Conservation (phyloP, 2,888 invertebrate genomes). For the Synanthedon tipuliformis region DNA sequence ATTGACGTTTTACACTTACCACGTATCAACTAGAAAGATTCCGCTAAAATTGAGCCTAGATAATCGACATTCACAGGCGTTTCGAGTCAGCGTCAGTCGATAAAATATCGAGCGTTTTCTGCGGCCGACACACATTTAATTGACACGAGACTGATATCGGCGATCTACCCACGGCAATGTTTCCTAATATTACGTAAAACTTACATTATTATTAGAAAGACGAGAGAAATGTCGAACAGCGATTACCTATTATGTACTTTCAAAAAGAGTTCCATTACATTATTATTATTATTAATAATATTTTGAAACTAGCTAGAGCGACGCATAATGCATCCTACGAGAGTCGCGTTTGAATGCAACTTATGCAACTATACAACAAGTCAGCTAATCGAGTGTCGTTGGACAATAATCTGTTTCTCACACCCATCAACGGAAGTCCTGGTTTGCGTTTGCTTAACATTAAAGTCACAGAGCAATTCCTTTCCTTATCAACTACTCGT, state of each 20-base stretch:
- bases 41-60: conserved; percentile 64
- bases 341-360: conserved; percentile 34
- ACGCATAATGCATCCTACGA: conserved; percentile 53
- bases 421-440: conserved; percentile 2
- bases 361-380: conserved; percentile 17
- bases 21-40: conserved; percentile 27
- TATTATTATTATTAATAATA: too few species aligned
- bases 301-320: too few species aligned
- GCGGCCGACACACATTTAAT: conserved; percentile 27
- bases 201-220: conserved; percentile 35
- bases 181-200: not conserved
- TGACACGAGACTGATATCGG: conserved; percentile 61
- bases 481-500: conserved; percentile 46
- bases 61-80: conserved; percentile 52
- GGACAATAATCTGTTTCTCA: conserved; percentile 19
- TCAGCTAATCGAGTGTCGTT: conserved; percentile 30
- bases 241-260: conserved; percentile 39
- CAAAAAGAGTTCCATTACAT: conserved; percentile 22
- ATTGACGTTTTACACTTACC: not conserved
- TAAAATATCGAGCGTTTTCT: too few species aligned
- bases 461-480: conserved; percentile 41
- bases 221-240: conserved; percentile 56
- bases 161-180: not conserved
- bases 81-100: conserved; percentile 12
- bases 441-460: conserved; percentile 10